Conservation (phyloP, 1,140 invertebrate species). For the Aphelinus certus region DNA sequence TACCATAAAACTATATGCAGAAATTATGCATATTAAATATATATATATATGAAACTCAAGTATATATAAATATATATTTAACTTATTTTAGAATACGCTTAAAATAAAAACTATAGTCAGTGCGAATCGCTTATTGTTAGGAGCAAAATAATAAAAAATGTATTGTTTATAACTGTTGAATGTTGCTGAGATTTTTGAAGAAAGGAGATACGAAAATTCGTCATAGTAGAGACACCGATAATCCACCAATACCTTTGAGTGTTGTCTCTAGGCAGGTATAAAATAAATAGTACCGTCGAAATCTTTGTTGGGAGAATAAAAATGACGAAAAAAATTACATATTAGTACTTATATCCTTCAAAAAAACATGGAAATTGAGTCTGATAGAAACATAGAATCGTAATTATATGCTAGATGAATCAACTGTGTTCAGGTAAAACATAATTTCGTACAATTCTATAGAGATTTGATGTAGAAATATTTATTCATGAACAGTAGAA, state of each 20-base stretch:
- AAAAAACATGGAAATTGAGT: constrained; percentile 29
- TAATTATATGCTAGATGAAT: constrained; percentile 34
- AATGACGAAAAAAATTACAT: constrained; percentile 14
- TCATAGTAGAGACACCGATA: constrained; percentile 27
- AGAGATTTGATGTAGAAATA: constrained; percentile 40
- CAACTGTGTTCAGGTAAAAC: constrained; percentile 14
- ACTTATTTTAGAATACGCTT: constrained; percentile 54
- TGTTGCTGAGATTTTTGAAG: constrained; percentile 27
- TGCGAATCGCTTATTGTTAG: constrained; percentile 34
- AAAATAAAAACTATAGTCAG: constrained; percentile 42
- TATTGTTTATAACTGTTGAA: constrained; percentile 43
- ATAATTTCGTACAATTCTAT: constrained; percentile 36
- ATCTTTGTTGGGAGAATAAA: constrained; percentile 19
- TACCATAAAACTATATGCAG: constrained; percentile 43
- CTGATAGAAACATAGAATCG: constrained; percentile 40
- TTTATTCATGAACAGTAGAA: background rate
- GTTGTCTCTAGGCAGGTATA: constrained; percentile 52
- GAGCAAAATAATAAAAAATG: constrained; percentile 38
- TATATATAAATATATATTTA: constrained; percentile 47
- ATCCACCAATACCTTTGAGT: constrained; percentile 47
- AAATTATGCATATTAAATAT: constrained; percentile 37
- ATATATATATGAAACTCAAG: constrained; percentile 34
- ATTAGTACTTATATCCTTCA: constrained; percentile 24
- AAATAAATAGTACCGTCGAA: constrained; percentile 35
- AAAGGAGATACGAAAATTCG: constrained; percentile 32